These are phyloP conservation scores for Phrynosoma platyrhinos DNA, from an alignment of 2,113 vertebrate species.

Conservation along the genomic window DNA sequence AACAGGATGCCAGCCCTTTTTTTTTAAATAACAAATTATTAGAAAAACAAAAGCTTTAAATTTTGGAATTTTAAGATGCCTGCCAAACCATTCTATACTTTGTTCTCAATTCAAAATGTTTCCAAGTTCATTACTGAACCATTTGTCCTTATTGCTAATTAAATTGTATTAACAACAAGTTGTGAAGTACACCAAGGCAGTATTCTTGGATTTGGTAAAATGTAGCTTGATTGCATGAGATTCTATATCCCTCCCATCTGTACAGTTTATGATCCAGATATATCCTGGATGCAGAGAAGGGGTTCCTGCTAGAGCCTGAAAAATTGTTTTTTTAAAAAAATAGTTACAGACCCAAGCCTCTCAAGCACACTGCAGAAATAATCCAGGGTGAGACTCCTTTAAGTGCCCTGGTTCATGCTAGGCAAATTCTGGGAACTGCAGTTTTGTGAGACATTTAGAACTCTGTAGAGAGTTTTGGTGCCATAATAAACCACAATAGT, in stretches of 20 bases:
- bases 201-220: not conserved
- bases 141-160: not conserved
- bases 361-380: too few relatives aligned
- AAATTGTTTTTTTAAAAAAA: too few relatives aligned
- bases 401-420: too few relatives aligned
- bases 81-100: not conserved
- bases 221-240: not conserved
- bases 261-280: not conserved
- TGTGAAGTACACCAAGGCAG: not conserved
- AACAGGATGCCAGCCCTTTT: too few relatives aligned
- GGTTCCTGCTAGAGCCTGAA: too few relatives aligned
- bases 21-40: not conserved
- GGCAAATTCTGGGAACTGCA: too few relatives aligned
- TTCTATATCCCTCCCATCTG: not conserved
- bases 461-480: too few relatives aligned
- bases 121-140: not conserved
- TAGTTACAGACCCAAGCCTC: too few relatives aligned
- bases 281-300: not conserved
- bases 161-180: not conserved
- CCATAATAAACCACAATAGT: too few relatives aligned
- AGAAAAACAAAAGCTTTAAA: not conserved
- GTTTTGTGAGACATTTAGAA: too few relatives aligned
- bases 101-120: not conserved
- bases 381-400: too few relatives aligned
- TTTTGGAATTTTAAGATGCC: not conserved